These are phyloP conservation scores for Zygogramma bicolorata DNA, from an alignment of 2,888 invertebrate species.

Conservation along the genomic window DNA sequence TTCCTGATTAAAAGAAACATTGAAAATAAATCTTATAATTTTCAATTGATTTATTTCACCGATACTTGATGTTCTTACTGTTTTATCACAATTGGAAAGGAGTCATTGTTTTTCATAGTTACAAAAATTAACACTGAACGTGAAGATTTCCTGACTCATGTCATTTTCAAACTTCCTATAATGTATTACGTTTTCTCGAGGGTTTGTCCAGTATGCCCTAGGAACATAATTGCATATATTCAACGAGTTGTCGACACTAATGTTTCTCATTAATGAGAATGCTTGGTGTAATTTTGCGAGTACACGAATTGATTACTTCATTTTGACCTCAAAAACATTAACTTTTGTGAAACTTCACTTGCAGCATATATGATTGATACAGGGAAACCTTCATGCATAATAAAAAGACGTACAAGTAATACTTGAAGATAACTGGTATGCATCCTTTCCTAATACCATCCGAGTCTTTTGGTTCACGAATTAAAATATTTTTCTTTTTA, in stretches of 20 bases:
- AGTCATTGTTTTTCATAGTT: no score
- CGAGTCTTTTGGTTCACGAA: background rate
- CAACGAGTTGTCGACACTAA: no score
- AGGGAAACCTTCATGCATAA: background rate
- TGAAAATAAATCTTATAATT: no score
- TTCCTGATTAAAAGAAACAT: no score
- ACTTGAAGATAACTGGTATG: constrained; percentile 53
- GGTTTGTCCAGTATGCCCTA: no score
- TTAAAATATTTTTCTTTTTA: constrained; percentile 67
- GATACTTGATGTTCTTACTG: no score
- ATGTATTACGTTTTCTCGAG: no score
- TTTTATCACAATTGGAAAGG: no score
- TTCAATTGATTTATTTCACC: no score
- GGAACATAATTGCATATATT: background rate
- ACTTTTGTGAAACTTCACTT: background rate
- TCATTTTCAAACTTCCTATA: no score
- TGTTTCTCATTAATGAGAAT: background rate
- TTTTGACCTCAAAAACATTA: background rate
- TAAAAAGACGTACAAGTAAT: background rate
- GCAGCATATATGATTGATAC: background rate
- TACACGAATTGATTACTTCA: background rate
- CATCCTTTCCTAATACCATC: constrained; percentile 41
- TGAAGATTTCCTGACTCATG: no score
- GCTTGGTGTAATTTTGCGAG: background rate
- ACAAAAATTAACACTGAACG: no score